phyloP scores from a whole-genome alignment of 2,797 vertebrate species.

The Propithecus deckenii region DNA sequence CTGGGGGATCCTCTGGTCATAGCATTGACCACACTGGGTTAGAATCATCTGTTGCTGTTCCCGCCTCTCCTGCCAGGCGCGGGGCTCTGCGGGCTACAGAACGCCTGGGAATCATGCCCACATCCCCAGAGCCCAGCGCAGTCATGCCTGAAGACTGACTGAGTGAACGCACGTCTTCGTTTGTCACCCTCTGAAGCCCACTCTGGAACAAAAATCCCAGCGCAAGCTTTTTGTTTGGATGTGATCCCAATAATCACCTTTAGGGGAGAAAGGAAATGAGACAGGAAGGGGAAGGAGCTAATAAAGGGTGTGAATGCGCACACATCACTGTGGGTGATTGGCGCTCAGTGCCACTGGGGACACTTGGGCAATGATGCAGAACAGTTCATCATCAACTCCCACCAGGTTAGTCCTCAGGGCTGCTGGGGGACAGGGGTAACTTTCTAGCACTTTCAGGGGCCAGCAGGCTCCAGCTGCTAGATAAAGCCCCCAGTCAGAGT shows the following conservation, averaged over 20 bases:
- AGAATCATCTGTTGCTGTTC: not conserved
- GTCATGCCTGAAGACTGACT: not conserved
- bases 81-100: not conserved
- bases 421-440: not conserved
- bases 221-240: not conserved
- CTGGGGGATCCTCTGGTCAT: not conserved
- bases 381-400: not conserved
- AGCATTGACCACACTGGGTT: not conserved
- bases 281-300: not conserved
- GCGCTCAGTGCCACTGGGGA: not conserved
- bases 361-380: not conserved
- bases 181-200: not conserved
- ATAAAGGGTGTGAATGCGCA: too few relatives aligned
- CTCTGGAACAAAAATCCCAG: not conserved
- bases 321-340: not conserved
- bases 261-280: fast-evolving
- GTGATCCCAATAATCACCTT: not conserved
- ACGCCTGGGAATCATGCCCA: not conserved
- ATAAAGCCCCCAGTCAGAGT: not conserved
- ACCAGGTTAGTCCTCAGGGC: not conserved
- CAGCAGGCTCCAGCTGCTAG: not conserved
- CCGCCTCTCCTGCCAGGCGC: not conserved
- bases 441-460: not conserved
- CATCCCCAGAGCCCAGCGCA: not conserved
- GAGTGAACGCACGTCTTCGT: not conserved